phyloP scores from a whole-genome alignment of 92 coral and sea anemone species.

The Paramuricea clavata region DNA sequence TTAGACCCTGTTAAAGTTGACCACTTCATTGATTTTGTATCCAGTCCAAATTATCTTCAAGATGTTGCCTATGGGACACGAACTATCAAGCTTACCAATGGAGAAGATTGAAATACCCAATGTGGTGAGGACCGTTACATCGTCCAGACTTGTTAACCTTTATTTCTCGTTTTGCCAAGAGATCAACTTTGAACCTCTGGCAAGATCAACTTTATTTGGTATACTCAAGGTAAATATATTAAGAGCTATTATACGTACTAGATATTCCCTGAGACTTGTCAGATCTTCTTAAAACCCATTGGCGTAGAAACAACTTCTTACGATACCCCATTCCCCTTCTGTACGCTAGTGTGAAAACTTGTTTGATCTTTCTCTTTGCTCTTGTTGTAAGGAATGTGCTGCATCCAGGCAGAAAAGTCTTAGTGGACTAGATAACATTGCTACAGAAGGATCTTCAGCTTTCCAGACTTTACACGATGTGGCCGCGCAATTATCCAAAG shows the following conservation, averaged over 20 bases:
- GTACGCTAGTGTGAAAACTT: neutral
- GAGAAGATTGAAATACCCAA: conserved; percentile 73
- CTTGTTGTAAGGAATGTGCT: conserved; percentile 54
- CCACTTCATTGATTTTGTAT: conserved; percentile 57
- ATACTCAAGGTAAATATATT: conserved; percentile 54
- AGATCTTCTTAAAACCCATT: neutral
- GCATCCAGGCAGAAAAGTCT: conserved; percentile 70
- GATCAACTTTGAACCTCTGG: conserved; percentile 61
- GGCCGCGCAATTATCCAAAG: conserved; percentile 35
- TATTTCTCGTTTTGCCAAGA: conserved; percentile 59
- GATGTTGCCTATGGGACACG: conserved; percentile 77
- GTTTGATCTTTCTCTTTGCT: conserved; percentile 14
- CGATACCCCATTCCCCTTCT: neutral
- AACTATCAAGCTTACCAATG: conserved; percentile 65
- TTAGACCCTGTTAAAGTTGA: conserved; percentile 58
- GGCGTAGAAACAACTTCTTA: neutral
- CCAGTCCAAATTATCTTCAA: conserved; percentile 69
- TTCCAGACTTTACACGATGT: conserved; percentile 51
- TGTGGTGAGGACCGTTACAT: conserved; percentile 71
- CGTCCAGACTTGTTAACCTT: conserved; percentile 68
- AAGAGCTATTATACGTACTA: neutral
- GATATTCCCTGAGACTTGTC: neutral
- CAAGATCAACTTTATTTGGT: conserved; percentile 67
- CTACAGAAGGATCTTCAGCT: conserved; percentile 60
- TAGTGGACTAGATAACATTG: conserved; percentile 60